These are phyloP conservation scores for Papilio demoleus DNA, from an alignment of 2,888 invertebrate species.

Conservation along the genomic window DNA sequence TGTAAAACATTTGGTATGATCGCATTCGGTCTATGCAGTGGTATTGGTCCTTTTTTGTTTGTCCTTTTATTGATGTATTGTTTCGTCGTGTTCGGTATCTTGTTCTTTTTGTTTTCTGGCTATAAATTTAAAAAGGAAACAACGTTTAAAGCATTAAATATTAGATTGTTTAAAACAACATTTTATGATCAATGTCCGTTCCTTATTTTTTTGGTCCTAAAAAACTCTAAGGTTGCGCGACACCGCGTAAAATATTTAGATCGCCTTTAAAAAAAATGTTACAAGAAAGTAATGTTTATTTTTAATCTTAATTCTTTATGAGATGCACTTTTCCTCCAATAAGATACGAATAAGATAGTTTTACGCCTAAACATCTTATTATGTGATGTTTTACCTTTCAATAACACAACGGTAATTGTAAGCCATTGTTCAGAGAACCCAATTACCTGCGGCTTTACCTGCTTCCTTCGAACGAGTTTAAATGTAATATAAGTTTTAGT, in stretches of 20 bases:
- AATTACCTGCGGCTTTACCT: conserved; percentile 39
- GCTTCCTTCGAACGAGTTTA: conserved; percentile 1
- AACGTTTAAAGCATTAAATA: no score
- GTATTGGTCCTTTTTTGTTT: conserved; percentile 56
- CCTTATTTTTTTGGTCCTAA: no score
- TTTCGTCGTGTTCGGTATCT: conserved; percentile 49
- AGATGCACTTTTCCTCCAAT: background rate
- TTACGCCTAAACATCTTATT: background rate
- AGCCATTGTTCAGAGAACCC: conserved; percentile 8
- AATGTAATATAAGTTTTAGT: conserved; percentile 1
- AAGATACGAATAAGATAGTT: no score
- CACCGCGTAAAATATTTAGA: no score
- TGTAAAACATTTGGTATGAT: conserved; percentile 58
- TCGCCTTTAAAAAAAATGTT: no score
- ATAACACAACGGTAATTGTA: conserved; percentile 2
- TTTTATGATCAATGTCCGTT: no score
- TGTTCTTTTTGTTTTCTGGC: conserved; percentile 54
- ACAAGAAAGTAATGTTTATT: no score
- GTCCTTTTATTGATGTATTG: conserved; percentile 57
- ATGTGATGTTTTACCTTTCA: background rate
- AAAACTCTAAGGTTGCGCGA: no score
- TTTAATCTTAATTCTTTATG: no score
- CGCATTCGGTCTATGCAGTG: conserved; percentile 60
- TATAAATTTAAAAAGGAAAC: conserved; percentile 45
- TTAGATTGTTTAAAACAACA: no score